Evolutionary conservation across 2,888 invertebrate genomes (phyloP).

Genomic region (Rotaria socialis): DNA sequence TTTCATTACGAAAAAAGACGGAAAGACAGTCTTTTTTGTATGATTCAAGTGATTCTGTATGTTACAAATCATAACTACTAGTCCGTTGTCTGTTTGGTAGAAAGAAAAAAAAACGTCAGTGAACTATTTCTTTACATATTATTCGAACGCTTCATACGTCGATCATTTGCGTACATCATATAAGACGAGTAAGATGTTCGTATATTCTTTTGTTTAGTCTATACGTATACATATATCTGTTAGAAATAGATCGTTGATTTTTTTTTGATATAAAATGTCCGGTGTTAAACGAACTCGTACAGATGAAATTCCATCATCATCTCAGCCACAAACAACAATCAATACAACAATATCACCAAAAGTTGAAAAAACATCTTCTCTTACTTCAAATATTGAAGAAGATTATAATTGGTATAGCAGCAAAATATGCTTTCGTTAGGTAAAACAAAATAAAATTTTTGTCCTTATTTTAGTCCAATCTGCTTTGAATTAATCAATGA

Average conservation of each 20-base stretch:
- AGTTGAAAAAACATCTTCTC: background rate
- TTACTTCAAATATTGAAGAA: background rate
- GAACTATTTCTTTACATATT: background rate
- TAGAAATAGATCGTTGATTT: background rate
- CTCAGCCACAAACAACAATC: background rate
- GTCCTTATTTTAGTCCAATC: constrained; percentile 65
- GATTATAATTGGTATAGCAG: constrained; percentile 1
- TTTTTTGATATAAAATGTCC: background rate
- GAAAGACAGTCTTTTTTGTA: background rate
- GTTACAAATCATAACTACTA: background rate
- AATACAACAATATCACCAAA: background rate
- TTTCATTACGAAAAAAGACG: background rate
- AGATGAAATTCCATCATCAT: background rate
- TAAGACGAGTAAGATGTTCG: background rate
- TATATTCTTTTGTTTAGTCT: background rate
- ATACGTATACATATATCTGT: background rate
- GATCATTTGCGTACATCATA: background rate
- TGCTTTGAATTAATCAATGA: constrained; percentile 83
- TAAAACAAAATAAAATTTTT: background rate
- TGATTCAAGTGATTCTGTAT: background rate
- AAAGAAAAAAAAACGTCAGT: background rate
- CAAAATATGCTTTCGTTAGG: background rate
- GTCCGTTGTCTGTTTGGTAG: background rate
- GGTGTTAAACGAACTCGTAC: constrained; percentile 28
- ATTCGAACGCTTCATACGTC: background rate